phyloP scores from a whole-genome alignment of 1,140 invertebrate species.

The Planococcus citri region DNA sequence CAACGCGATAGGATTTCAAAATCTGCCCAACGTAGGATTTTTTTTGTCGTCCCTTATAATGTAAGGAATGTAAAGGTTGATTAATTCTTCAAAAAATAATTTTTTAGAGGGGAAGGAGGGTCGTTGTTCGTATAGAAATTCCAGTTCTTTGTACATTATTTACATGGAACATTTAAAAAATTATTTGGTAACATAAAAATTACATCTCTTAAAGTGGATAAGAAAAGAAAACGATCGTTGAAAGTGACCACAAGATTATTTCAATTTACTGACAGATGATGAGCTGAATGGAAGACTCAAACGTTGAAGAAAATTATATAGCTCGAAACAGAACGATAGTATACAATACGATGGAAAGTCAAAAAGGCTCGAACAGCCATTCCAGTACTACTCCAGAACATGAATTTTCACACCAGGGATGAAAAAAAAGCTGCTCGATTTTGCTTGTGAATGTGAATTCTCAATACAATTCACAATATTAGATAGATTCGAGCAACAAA shows the following conservation, averaged over 20 bases:
- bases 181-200: constrained; percentile 8
- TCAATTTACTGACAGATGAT: too few relatives aligned
- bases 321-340: too few relatives aligned
- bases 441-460: background rate
- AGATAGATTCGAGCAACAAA: background rate
- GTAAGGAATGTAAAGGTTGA: background rate
- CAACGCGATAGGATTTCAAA: background rate
- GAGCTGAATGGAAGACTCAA: too few relatives aligned
- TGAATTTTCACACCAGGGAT: background rate
- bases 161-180: background rate
- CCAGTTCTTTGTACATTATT: background rate
- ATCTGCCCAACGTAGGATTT: background rate
- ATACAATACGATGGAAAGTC: too few relatives aligned
- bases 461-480: background rate
- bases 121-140: background rate
- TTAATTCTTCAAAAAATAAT: background rate
- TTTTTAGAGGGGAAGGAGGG: too few relatives aligned
- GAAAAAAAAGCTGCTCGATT: background rate
- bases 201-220: background rate
- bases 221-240: background rate
- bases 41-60: background rate
- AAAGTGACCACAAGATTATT: background rate
- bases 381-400: too few relatives aligned
- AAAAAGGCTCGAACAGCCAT: too few relatives aligned
- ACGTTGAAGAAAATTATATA: too few relatives aligned